Base-by-base conservation (phyloP, 2,888 invertebrate species). In the Resseliella maxima region DNA sequence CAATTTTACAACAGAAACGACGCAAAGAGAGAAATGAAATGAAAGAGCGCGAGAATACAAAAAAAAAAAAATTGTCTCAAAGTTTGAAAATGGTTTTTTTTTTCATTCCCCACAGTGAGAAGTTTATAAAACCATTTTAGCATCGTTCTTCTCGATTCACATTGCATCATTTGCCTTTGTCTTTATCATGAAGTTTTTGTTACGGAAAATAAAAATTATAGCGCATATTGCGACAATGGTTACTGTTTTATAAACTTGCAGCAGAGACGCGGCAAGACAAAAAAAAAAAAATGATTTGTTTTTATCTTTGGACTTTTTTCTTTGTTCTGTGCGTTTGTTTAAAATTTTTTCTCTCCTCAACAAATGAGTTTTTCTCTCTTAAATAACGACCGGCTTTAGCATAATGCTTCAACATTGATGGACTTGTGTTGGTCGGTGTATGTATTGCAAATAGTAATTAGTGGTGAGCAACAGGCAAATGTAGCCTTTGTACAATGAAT, bases 201-300 rank as follows among this genome's bases (percentile, higher is more conserved):
- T 72, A 35, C 31, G 72, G 31, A 72, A 31, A 31, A 72, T 24
- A 27, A 59, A 5, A 12, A n/a, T 31, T 15, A 72, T n/a, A n/a
- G n/a, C n/a, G n/a, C n/a, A 72, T 72, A 72, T 72, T 72, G 31
- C 72, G 72, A 72, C 72, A 72, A 72, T 72, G 15, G 72, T 31
- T 31, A 72, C 31, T 72, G 72, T 72, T 72, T 72, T 59, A 59
- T 59, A 15, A 59, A 59, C 59, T 59, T 59, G 59, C 5, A 59
- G 59, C 5, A n/a, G n/a, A 59, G 24, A 41, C 50, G 10, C 21
- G n/a, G n/a, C n/a, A n/a, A n/a, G n/a, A 41, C 41, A 18, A 24
- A 59, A 6, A 24, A 59, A 59, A 59, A 59, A 59, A 59, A 59
- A 6, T 59, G 3, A 24, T 59, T 59, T 24, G 59, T 72, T 72